phyloP scores from a whole-genome alignment of 64 coral and sea anemone genomes.

The Dendrophyllia cribrosa region DNA sequence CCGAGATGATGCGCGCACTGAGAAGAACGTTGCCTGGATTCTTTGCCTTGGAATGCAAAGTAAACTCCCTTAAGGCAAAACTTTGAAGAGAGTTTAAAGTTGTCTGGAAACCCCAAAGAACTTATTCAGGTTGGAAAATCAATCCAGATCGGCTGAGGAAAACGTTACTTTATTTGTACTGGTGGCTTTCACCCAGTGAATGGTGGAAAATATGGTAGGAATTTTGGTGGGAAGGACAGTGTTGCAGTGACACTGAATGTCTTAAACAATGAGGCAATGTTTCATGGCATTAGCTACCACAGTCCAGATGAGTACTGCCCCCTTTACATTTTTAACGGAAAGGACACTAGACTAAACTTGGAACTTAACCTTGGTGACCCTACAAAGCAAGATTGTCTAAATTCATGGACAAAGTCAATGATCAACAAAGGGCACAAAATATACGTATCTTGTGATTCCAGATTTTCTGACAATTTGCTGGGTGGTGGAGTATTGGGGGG shows the following conservation, averaged over 20 bases:
- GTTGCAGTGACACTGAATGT: conserved; percentile 32
- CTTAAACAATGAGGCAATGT: conserved; percentile 38
- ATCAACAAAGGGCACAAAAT: not conserved
- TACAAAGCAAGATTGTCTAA: not conserved
- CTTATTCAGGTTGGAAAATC: conserved; percentile 24
- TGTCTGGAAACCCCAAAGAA: conserved; percentile 34
- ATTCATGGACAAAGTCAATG: conserved; percentile 32
- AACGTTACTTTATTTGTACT: conserved; percentile 16
- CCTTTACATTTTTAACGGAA: conserved; percentile 49
- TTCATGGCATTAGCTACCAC: conserved; percentile 36
- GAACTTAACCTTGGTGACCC: conserved; percentile 56
- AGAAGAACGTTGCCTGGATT: conserved; percentile 30
- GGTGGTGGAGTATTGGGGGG: conserved; percentile 49
- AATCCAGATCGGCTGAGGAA: conserved; percentile 20
- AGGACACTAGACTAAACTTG: conserved; percentile 38
- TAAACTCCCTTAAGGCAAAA: conserved; percentile 10
- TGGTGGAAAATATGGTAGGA: conserved; percentile 58
- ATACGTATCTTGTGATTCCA: conserved; percentile 1
- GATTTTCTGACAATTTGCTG: conserved; percentile 51
- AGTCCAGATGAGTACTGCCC: conserved; percentile 56
- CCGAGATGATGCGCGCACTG: conserved; percentile 15
- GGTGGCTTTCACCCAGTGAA: conserved; percentile 39
- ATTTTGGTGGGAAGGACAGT: conserved; percentile 46
- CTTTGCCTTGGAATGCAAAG: conserved; percentile 34
- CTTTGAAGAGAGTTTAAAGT: conserved; percentile 17